A percentile compares a stretch with the other conserved stretches of the same genome.
Evolutionary conservation across 2,888 invertebrate species (phyloP).

Genomic region (Tipula lateralis): DNA sequence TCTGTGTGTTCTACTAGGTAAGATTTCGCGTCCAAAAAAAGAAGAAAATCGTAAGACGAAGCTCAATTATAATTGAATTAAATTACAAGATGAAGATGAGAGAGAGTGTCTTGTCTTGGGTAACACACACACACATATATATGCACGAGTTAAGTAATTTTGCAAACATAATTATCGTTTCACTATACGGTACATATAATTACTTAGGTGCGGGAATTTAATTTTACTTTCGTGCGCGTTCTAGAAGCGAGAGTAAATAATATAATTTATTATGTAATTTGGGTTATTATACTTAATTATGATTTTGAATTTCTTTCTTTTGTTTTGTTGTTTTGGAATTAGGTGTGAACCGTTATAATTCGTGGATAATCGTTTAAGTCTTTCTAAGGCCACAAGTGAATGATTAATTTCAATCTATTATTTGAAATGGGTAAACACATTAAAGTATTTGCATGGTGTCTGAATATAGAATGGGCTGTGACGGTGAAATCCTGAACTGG

Average conservation of each 20-base stretch:
- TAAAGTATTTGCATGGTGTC: too few relatives aligned
- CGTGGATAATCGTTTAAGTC: not conserved
- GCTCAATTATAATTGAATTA: not conserved
- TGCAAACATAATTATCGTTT: not conserved
- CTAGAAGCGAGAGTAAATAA: not conserved
- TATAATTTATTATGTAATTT: not conserved
- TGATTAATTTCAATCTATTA: not conserved
- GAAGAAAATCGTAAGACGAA: not conserved
- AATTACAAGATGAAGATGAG: not conserved
- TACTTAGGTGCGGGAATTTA: not conserved
- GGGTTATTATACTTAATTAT: not conserved
- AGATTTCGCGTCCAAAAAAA: not conserved
- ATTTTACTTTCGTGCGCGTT: not conserved
- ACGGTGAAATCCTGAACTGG: too few relatives aligned
- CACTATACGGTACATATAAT: not conserved
- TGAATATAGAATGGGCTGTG: too few relatives aligned
- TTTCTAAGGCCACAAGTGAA: not conserved
- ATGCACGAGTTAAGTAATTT: not conserved
- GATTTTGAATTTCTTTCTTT: not conserved
- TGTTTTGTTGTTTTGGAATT: too few relatives aligned
- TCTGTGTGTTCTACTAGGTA: not conserved
- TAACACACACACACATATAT: not conserved
- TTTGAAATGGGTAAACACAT: not conserved
- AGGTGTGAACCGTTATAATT: not conserved
- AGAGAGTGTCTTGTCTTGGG: not conserved